Base-by-base conservation (phyloP, 2,888 invertebrate species). In the Rotaria sp. region DNA sequence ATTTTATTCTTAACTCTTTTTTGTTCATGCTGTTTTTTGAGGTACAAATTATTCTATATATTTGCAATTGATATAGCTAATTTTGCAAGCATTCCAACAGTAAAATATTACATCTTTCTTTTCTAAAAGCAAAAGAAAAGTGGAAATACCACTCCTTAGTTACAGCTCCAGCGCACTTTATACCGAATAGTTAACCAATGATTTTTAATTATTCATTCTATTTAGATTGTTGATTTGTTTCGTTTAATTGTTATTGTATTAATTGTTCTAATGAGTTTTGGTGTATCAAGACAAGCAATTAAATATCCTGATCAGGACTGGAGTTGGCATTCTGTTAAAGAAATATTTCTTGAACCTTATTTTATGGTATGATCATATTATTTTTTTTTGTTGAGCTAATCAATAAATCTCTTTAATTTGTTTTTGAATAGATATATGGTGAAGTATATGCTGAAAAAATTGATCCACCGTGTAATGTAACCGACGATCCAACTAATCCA, bases 191-290 rank as follows among this genome's bases (percentile, higher is more conserved):
- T 18, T 50, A 13, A 18, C 15, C 15, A 3, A 18, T 13, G 13
- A 18, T 50, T 50, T 18, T 50, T 45, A 8, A 45, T 50, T 50
- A 50, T 50, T 13, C 15, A 45, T 18, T 55, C 26, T 38, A 50
- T 41, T 55, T 89, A 92, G 92, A 89, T 93, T 84, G 90, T 91
- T 21, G 96, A 97, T 91, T 97, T 98, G 97, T 95, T 96, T 90
- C 97, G 97, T 92, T 97, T 98, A 91, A 96, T 98, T 88, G 96
- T 97, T 88, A 94, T 99, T 87, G 94, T 99, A 90, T 92, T 96
- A 88, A 96, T 99, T 87, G 96, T 97, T 86, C 93, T 99, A 89
- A 95, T 97, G 94, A 96, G 97, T 88, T 99, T 98, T 90, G 98
- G 98, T 21, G 96, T 98, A 21, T 95, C 96, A 87, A 93, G 97